Percentiles rank a stretch among this genome's conserved stretches.
Conservation (phyloP, 64 coral and sea anemone species). For the Stichodactyla helianthus region DNA sequence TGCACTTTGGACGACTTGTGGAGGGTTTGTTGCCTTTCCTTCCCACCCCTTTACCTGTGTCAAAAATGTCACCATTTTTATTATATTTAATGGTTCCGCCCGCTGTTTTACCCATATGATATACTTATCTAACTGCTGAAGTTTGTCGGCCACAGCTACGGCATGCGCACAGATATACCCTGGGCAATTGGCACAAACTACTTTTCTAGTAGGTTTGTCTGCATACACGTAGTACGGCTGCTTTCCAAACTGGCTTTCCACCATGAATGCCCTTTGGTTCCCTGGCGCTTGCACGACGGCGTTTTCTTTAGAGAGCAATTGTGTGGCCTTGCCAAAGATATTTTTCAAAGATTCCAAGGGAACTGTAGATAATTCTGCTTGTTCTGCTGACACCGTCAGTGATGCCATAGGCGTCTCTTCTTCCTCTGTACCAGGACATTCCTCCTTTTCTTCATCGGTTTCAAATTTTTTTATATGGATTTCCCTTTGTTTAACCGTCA, state of each 20-base stretch:
- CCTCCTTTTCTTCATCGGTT: no score
- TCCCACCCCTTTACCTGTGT: constrained; percentile 45
- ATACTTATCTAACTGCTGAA: not conserved
- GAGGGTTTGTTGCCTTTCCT: constrained; percentile 32
- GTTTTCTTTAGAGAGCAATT: constrained; percentile 24
- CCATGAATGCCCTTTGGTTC: constrained; percentile 1
- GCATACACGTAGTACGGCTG: constrained; percentile 31
- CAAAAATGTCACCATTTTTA: constrained; percentile 19
- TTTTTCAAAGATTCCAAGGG: constrained; percentile 12
- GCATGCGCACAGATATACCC: constrained; percentile 38
- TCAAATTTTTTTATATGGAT: no score
- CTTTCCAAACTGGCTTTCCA: not conserved
- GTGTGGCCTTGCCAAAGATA: constrained; percentile 23
- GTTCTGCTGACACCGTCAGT: constrained; percentile 1
- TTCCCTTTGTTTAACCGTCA: constrained; percentile 9
- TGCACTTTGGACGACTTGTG: not conserved
- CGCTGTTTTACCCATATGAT: not conserved
- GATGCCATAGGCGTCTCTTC: not conserved
- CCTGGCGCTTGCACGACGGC: constrained; percentile 24
- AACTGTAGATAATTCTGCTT: not conserved
- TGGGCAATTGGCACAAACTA: constrained; percentile 30
- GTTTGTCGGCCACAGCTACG: constrained; percentile 31
- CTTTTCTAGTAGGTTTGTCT: constrained; percentile 23
- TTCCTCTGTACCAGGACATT: no score
- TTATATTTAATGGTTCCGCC: not conserved